Base-by-base conservation (phyloP, 2,113 vertebrate genomes). In the Mungos mungo region DNA sequence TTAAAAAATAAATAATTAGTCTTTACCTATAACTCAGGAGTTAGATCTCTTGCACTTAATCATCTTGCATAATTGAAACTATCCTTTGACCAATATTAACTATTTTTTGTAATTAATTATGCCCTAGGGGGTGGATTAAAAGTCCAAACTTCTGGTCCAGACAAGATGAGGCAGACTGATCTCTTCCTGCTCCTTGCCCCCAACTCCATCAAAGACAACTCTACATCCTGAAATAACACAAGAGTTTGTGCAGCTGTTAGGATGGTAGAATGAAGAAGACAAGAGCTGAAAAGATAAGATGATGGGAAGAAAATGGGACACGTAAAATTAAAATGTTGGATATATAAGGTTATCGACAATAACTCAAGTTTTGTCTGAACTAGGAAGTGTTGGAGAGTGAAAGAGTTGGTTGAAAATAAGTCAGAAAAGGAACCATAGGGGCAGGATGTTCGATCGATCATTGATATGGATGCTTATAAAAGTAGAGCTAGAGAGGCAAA, bases 401-500 rank as follows among this genome's bases (percentile, higher is more conserved):
- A 83, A 90, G 74, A 21, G 29, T 35, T 18, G 7, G 0, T 27
- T 47, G 50, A 65, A 82, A 31, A 8, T 25, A 35, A 52, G 14
- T 50, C 25, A 3, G 2, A 0, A 29, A 60, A 71, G 19, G 19
- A 83, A 60, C 0, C 11, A 50, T 38, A 47, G n/a, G 2, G 0
- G 5, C 27, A 60, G n/a, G 14, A 72, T 33, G 3, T 11, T 33
- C 72, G 27, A 35, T 5, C 2, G 1, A 9, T 76, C 57, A 87
- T 50, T 0, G 5, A 41, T 31, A 14, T 3, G 19, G 15, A 45
- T 31, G 35, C 45, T 41, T 13, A 6, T 27, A 65, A 45, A 4
- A 14, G 7, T 19, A 52, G 15, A 63, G 7, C 15, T 45, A 1
- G 31, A 27, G 54, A 72, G 18, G 27, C 8, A 69, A 50, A 76